Evolutionary conservation across 2,797 vertebrate genomes (phyloP).

Genomic region (Limnodromus scolopaceus): DNA sequence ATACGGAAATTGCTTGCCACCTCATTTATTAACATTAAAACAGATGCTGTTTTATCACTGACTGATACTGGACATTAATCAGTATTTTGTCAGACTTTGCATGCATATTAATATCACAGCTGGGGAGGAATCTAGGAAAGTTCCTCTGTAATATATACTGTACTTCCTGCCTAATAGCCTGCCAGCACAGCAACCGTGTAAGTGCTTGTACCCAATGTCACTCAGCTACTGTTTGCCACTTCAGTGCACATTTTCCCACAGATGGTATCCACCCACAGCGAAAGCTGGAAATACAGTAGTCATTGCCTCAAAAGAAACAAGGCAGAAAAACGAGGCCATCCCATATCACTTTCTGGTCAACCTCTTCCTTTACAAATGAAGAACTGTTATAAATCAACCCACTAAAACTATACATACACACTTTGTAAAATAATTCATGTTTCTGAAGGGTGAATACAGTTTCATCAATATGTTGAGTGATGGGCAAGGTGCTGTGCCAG

Average conservation of each 20-base stretch:
- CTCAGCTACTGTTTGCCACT: conserved; percentile 29
- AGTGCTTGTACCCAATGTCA: not conserved
- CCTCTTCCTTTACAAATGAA: not conserved
- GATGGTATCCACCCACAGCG: conserved; percentile 36
- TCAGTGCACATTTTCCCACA: conserved; percentile 39
- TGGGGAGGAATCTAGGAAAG: conserved; percentile 24
- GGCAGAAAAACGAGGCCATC: not conserved
- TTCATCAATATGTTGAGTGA: not conserved
- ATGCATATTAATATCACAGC: conserved; percentile 65
- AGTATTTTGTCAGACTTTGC: conserved; percentile 66
- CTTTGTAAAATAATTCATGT: not conserved
- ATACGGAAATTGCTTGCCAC: conserved; percentile 67
- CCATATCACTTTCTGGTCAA: not conserved
- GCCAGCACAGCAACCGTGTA: not conserved
- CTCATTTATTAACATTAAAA: conserved; percentile 75
- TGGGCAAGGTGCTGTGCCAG: not conserved
- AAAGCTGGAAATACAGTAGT: not conserved
- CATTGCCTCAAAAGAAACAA: not conserved
- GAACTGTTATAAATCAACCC: not conserved
- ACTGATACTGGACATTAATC: conserved; percentile 77
- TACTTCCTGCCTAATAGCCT: not conserved
- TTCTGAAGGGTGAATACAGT: not conserved
- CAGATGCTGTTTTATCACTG: conserved; percentile 75
- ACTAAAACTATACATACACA: not conserved
- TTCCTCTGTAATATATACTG: conserved; percentile 4